A percentile compares a stretch with the other conserved stretches of the same genome.
Evolutionary conservation across 2,113 vertebrate species (phyloP).

Genomic region (Polyodon spathula): DNA sequence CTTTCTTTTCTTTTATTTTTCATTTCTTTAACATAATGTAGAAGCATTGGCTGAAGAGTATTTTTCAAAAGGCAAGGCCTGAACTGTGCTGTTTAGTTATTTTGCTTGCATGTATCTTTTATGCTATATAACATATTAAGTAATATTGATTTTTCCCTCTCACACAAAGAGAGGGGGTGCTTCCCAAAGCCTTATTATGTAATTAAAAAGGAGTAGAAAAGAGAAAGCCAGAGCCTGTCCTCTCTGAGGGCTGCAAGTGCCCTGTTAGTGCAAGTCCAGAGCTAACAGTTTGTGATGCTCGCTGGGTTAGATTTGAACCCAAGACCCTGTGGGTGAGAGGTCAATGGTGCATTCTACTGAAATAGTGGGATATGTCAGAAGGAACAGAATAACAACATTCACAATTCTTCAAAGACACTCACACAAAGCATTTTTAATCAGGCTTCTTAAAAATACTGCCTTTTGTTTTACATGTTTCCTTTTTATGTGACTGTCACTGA

Average conservation of each 20-base stretch:
- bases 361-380: conserved; percentile 49
- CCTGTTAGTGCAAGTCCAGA: conserved; percentile 46
- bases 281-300: conserved; percentile 48
- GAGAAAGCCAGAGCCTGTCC: conserved; percentile 33
- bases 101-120: too few relatives aligned
- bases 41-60: too few relatives aligned
- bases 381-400: conserved; percentile 47
- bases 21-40: background rate
- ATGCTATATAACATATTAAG: too few relatives aligned
- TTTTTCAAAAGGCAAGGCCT: too few relatives aligned
- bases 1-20: conserved; percentile 8
- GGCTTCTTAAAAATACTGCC: too few relatives aligned
- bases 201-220: background rate
- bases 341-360: conserved; percentile 46
- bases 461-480: too few relatives aligned
- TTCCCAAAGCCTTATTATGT: background rate
- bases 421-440: too few relatives aligned
- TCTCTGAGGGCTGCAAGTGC: conserved; percentile 43
- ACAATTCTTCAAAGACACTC: conserved; percentile 33
- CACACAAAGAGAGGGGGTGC: background rate
- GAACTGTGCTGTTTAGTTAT: too few relatives aligned
- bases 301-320: conserved; percentile 53
- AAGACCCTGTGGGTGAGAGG: conserved; percentile 42
- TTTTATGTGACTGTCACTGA: too few relatives aligned
- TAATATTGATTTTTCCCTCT: too few relatives aligned